Base-by-base conservation (phyloP, 2,797 vertebrate species). In the Alauda arvensis region DNA sequence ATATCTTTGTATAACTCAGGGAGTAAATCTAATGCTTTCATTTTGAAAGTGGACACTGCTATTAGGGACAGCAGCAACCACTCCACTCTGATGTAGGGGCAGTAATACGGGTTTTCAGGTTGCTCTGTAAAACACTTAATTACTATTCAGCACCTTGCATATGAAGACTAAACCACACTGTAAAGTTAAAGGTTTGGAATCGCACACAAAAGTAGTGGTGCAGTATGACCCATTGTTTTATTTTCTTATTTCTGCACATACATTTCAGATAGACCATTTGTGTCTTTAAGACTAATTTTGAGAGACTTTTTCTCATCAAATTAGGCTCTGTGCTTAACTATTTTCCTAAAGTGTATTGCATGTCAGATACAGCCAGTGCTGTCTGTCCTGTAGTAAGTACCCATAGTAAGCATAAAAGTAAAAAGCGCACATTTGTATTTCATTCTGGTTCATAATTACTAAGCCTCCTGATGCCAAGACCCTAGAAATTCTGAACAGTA, bases 61-160 rank as follows among this genome's bases (percentile, higher is more conserved):
- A 0, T 81, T 56, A 21, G 28, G 55, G 29, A 8, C 48, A 80
- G 29, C 0, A 0, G 2, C 60, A 86, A 62, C 31, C 18, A n/a
- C 43, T 77, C 14, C 0, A 9, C 25, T 87, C 26, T 23, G 19
- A 34, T 29, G 17, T 28, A 78, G 57, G 37, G 71, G 40, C 37
- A 14, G 16, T 59, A 55, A 49, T 59, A 59, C 1, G 26, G 14
- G n/a, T 83, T 89, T 87, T 88, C 66, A 83, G 26, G 29, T 77
- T 81, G 31, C 33, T 75, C 46, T 85, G 86, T 74, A 53, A 81
- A 78, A 37, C 31, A 20, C 18, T 55, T 59, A 79, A 55, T 88
- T 89, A 31, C 37, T 63, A 2, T 77, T 93, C 63, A 37, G 6
- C 29, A 87, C 29, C 66, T 91, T 87, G 66, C 48, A 77, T 37